Base-by-base conservation (phyloP, 2,888 invertebrate species). In the Lepetodrilus schrolli region DNA sequence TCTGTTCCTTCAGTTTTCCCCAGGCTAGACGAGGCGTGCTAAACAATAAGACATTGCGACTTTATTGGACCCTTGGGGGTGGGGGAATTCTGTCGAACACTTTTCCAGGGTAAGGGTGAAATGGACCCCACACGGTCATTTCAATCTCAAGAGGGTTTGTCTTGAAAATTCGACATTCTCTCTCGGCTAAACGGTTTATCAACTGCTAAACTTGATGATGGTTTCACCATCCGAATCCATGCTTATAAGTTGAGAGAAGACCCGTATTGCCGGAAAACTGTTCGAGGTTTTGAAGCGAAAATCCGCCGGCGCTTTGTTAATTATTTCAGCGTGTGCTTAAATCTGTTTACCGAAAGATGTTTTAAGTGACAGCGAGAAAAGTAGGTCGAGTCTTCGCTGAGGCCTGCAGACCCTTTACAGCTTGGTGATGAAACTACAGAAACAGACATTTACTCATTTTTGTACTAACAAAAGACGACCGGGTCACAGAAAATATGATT, bases 41-140 rank as follows among this genome's bases (percentile, higher is more conserved):
- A 30, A 58, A 58, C 58, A 58, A 58, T 58, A 58, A 58, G 58
- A 58, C 58, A 58, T 58, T 58, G 58, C 26, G 43, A 58, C 17
- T 58, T 58, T 58, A 58, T 58, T 58, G 30, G 58, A 13, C 58
- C 51, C 66, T 13, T 34, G 50, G 50, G 70, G 50, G 21, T 17
- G 34, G 30, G 36, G 50, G 49, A 50, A 70, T 38, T 36, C 30
- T 70, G 30, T 49, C 38, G 36, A 50, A 49, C 37, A 48, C 70
- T 70, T 50, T 21, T 10, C 49, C 49, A 50, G 70, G 70, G 70
- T 49, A 50, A 49, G 66, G 50, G 51, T 47, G 51, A 66, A 66
- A 66, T 21, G 48, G 66, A 66, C 51, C 50, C 48, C 66, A 71
- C 51, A 71, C 65, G 58, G 58, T 26, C 58, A 26, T 30, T 34